Conservation (phyloP, 2,888 invertebrate genomes). For the Acanthosepion pharaonis region DNA sequence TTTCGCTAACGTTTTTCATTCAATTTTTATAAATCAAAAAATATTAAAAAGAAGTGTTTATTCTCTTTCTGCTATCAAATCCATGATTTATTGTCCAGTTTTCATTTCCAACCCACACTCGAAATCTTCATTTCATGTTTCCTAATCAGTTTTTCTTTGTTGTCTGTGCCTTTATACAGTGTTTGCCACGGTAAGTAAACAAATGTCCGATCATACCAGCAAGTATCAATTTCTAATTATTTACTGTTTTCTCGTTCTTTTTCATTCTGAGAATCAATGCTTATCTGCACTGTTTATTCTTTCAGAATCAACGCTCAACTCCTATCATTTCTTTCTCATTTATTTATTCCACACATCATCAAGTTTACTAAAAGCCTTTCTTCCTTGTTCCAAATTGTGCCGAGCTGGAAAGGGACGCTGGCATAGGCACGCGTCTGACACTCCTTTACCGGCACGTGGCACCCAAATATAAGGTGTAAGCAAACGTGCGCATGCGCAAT, state of each 20-base stretch:
- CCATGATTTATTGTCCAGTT: no score
- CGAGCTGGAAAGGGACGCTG: background rate
- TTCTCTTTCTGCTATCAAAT: no score
- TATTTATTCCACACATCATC: background rate
- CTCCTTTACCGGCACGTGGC: background rate
- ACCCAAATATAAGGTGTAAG: background rate
- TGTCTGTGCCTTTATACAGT: background rate
- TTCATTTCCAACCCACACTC: no score
- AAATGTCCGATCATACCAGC: background rate
- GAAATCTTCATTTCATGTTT: background rate
- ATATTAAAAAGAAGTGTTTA: no score
- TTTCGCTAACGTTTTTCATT: no score
- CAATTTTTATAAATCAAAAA: no score
- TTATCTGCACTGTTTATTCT: background rate
- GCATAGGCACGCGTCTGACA: background rate
- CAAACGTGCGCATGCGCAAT: background rate
- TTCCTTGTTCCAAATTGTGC: background rate
- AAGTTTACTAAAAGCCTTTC: background rate
- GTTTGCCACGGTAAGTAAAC: background rate
- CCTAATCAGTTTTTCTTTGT: background rate
- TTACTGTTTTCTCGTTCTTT: background rate
- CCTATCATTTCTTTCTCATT: background rate
- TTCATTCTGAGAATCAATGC: background rate
- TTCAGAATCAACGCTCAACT: background rate
- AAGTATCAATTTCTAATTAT: constrained; percentile 8